These are phyloP conservation scores for Cromileptes altivelis DNA, from an alignment of 2,113 vertebrate genomes.

Conservation along the genomic window DNA sequence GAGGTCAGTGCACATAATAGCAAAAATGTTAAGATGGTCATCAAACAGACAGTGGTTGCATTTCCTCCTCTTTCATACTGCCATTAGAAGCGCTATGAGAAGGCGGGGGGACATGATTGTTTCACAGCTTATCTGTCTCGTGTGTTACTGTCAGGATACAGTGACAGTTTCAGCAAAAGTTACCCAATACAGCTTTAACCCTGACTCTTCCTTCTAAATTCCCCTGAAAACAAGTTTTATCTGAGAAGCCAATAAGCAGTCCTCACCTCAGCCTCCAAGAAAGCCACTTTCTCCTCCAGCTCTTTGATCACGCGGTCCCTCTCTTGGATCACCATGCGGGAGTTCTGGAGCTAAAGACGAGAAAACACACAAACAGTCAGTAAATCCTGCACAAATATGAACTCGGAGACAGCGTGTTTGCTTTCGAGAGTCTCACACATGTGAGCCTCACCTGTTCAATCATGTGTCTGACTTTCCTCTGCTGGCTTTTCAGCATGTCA, in stretches of 20 bases:
- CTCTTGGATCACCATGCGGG: constrained; percentile 91
- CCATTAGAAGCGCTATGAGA: no score
- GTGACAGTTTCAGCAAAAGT: no score
- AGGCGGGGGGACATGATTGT: no score
- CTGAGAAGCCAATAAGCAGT: neutral
- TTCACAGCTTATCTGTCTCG: no score
- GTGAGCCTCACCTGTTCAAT: constrained; percentile 91
- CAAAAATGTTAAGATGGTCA: neutral
- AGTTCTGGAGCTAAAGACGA: constrained; percentile 92
- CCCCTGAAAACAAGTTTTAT: neutral
- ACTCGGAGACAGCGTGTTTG: neutral
- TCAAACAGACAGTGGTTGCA: neutral
- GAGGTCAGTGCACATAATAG: constrained; percentile 22
- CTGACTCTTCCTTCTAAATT: neutral
- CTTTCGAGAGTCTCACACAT: constrained; percentile 8
- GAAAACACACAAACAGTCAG: constrained; percentile 50
- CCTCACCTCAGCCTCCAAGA: constrained; percentile 92
- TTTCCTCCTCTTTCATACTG: neutral
- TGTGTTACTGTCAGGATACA: no score
- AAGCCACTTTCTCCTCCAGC: constrained; percentile 92
- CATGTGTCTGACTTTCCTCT: constrained; percentile 96
- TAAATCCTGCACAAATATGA: constrained; percentile 51
- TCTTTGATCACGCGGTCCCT: constrained; percentile 91
- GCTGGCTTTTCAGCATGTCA: constrained; percentile 97
- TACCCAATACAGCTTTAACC: no score